Percentiles rank a stretch among this genome's conserved stretches.
Evolutionary conservation across 2,113 vertebrate species (phyloP).

Genomic region (Salvelinus alpinus): DNA sequence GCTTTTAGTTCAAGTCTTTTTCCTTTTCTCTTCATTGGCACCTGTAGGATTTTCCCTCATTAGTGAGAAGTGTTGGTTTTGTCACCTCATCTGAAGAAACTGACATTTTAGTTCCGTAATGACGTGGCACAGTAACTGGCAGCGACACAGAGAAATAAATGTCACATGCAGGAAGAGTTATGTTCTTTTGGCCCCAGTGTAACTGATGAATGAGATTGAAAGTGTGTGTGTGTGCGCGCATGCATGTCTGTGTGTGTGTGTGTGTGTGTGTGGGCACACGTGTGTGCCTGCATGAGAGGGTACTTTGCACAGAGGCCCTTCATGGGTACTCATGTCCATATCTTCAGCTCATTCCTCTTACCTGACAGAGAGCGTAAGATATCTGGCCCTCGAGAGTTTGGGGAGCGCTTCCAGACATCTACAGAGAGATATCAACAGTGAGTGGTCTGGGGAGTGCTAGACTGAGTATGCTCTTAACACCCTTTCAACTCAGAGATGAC

Average conservation of each 20-base stretch:
- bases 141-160: slow-evolving; percentile 7
- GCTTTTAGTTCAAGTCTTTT: background rate
- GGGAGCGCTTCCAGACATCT: background rate
- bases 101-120: slow-evolving; percentile 12
- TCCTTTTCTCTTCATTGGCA: slow-evolving; percentile 8
- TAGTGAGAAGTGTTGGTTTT: slow-evolving; percentile 32
- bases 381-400: background rate
- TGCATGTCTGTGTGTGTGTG: background rate
- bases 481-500: background rate
- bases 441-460: background rate
- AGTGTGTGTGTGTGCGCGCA: background rate
- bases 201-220: background rate
- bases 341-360: slow-evolving; percentile 23
- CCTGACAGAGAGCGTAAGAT: slow-evolving; percentile 3
- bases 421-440: slow-evolving; percentile 6
- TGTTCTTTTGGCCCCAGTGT: slow-evolving; percentile 16
- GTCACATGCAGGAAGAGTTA: background rate
- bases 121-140: slow-evolving; percentile 20
- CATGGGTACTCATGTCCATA: slow-evolving; percentile 32
- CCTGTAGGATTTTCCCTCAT: slow-evolving; percentile 24
- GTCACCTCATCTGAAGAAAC: slow-evolving; percentile 39
- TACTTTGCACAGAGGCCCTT: slow-evolving; percentile 7
- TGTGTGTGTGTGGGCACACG: too few species aligned
- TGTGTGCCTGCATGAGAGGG: background rate
- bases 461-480: slow-evolving; percentile 6